Base-by-base conservation (phyloP, 1,140 invertebrate genomes). In the Solen grandis region DNA sequence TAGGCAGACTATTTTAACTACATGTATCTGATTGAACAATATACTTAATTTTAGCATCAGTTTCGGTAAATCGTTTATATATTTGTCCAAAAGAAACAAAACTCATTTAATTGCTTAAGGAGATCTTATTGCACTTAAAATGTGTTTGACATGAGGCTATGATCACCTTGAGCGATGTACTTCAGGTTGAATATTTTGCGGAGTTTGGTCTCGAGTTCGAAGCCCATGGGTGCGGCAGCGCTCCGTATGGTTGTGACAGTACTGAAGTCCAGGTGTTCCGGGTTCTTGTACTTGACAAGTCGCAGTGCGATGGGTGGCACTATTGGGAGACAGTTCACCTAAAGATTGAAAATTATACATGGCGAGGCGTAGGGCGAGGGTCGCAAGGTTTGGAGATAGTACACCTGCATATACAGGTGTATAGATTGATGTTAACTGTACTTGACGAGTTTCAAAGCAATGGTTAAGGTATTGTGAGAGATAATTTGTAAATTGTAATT, bases 81-180 rank as follows among this genome's bases (percentile, higher is more conserved):
- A n/a, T n/a, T n/a, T n/a, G n/a, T n/a, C n/a, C 22, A 19, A 16
- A 22, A 1, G 22, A 52, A 1, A 52, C 50, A 52, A 52, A 54
- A n/a, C 4, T 2, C 19, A n/a, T 25, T 0, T 54, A 54, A n/a
- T n/a, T 54, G 19, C 50, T 54, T 3, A 2, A n/a, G 5, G 1
- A 54, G 50, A n/a, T 54, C 25, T n/a, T 54, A 5, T 4, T 54
- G 25, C 50, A 4, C 50, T 19, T 3, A n/a, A 25, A 54, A 25
- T n/a, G 25, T 2, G 25, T 54, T 54, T 19, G 19, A 54, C 50
- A 31, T n/a, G n/a, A n/a, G n/a, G n/a, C n/a, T n/a, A n/a, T n/a
- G n/a, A n/a, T n/a, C 33, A 83, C 82, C 62, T 69, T 83, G 76
- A 10, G 52, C 25, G n/a, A 80, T 46, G 41, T 60, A 82, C 13